Percentiles rank a stretch among this genome's conserved stretches.
These are phyloP conservation scores for Drosophila tristis DNA, from an alignment of 1,140 invertebrate species.

Conservation along the genomic window DNA sequence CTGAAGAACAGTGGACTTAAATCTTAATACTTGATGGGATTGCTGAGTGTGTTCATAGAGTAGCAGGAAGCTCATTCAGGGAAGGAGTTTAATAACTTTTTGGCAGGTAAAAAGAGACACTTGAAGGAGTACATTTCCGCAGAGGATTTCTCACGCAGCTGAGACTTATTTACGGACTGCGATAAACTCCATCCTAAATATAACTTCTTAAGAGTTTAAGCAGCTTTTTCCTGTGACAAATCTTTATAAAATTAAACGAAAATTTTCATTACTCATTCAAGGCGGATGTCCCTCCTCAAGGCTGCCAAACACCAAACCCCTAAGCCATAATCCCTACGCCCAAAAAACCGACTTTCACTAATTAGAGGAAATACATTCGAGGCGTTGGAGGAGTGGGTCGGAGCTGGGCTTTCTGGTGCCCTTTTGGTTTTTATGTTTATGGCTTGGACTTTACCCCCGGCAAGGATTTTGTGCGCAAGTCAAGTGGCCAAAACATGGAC, in stretches of 20 bases:
- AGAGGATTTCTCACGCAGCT: too few relatives aligned
- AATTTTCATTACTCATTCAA: conserved; percentile 41
- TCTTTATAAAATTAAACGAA: conserved; percentile 43
- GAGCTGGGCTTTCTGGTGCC: conserved; percentile 12
- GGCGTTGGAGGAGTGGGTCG: not conserved
- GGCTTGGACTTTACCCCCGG: conserved; percentile 37
- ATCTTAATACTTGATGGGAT: too few relatives aligned
- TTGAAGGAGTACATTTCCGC: too few relatives aligned
- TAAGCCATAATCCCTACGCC: conserved; percentile 22
- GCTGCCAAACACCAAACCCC: conserved; percentile 1
- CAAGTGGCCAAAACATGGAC: conserved; percentile 38
- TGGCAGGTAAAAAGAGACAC: too few relatives aligned
- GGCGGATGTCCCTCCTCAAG: conserved; percentile 27
- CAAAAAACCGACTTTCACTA: conserved; percentile 42
- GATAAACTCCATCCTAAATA: too few relatives aligned
- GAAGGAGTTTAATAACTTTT: too few relatives aligned
- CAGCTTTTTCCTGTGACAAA: not conserved
- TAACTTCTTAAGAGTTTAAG: not conserved
- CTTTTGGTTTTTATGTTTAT: conserved; percentile 55
- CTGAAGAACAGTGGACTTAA: too few relatives aligned
- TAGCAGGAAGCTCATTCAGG: too few relatives aligned
- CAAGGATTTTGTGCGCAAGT: conserved; percentile 13
- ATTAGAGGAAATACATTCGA: conserved; percentile 51
- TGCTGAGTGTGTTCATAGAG: too few relatives aligned
- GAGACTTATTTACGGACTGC: too few relatives aligned